These are phyloP conservation scores for Smithornis capensis DNA, from an alignment of 2,113 vertebrate species.

Conservation along the genomic window DNA sequence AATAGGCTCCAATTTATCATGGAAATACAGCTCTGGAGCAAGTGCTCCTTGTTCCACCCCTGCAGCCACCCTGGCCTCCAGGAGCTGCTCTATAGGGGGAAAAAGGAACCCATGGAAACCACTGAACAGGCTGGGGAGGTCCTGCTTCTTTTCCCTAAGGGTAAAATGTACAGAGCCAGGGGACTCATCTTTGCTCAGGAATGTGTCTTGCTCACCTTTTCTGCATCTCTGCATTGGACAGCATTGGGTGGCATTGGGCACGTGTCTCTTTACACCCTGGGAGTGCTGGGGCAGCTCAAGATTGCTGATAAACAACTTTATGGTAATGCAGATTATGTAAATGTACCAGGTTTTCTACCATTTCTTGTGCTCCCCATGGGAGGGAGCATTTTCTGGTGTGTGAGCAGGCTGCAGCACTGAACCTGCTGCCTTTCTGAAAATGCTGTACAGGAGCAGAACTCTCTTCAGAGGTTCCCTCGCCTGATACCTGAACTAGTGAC, in stretches of 20 bases:
- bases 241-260: background rate
- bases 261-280: background rate
- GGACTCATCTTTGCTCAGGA: background rate
- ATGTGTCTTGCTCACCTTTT: background rate
- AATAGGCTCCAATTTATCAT: rapidly evolving
- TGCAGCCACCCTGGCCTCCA: background rate
- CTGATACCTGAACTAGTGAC: background rate
- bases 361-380: background rate
- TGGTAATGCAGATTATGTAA: background rate
- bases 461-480: background rate
- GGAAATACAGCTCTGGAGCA: background rate
- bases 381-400: background rate
- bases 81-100: background rate
- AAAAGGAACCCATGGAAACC: background rate
- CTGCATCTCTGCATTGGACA: background rate
- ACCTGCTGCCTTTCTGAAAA: background rate
- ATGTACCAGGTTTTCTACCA: background rate
- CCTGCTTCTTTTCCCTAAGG: background rate
- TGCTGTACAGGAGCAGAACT: background rate
- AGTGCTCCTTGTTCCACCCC: background rate
- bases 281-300: background rate
- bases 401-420: background rate
- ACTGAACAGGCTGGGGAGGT: rapidly evolving
- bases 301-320: background rate
- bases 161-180: background rate